Evolutionary conservation across 2,797 vertebrate species (phyloP).

Genomic region (Pitangus sulphuratus): DNA sequence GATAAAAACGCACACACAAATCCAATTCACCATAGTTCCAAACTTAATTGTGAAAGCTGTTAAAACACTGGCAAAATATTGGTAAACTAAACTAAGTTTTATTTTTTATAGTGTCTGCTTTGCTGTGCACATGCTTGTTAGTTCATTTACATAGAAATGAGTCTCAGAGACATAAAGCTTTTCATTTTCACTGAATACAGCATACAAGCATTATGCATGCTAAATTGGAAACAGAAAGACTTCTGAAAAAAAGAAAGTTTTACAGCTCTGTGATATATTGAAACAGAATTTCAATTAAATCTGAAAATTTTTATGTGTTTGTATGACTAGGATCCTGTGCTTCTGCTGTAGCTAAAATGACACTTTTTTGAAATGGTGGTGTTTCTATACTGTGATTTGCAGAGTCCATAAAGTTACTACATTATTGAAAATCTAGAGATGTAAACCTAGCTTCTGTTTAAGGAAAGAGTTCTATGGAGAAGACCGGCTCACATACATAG

Average conservation of each 20-base stretch:
- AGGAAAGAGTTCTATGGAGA: neutral
- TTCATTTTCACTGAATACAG: constrained; percentile 58
- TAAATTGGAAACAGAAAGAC: constrained; percentile 28
- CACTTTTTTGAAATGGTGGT: neutral
- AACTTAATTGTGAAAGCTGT: constrained; percentile 56
- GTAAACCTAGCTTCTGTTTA: neutral
- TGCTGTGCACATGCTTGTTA: constrained; percentile 38
- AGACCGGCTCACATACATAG: neutral
- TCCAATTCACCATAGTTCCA: constrained; percentile 19
- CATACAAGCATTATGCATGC: constrained; percentile 44
- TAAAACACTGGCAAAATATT: constrained; percentile 66
- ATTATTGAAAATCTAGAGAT: neutral
- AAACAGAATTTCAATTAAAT: constrained; percentile 28
- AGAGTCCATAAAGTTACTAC: neutral
- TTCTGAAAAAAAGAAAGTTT: neutral
- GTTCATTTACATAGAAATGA: constrained; percentile 70
- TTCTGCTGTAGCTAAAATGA: neutral
- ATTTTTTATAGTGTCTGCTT: constrained; percentile 50
- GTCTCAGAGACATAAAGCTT: constrained; percentile 49
- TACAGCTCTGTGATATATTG: neutral
- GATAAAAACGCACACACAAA: constrained; percentile 8
- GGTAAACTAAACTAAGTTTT: constrained; percentile 52
- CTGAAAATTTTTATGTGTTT: neutral
- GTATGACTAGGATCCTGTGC: neutral
- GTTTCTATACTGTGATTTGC: neutral